A percentile compares a stretch with the other conserved stretches of the same genome.
phyloP scores from a whole-genome alignment of 2,113 vertebrate species.

The Callithrix jacchus region DNA sequence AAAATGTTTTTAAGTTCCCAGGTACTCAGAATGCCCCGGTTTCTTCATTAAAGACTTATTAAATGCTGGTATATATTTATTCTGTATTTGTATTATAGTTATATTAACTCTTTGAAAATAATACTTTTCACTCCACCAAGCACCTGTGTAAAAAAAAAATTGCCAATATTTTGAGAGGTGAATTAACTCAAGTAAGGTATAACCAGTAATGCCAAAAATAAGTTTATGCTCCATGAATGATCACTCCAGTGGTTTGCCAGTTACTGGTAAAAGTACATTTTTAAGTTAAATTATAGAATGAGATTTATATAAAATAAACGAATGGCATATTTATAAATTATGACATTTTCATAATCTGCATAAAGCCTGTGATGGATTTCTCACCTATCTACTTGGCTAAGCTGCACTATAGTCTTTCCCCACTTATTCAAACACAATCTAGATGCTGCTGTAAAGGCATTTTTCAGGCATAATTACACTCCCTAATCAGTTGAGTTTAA shows the following conservation, averaged over 20 bases:
- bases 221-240: neutral
- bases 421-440: neutral
- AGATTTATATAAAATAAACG: neutral
- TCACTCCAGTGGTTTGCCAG: neutral
- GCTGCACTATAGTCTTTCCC: neutral
- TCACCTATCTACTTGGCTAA: neutral
- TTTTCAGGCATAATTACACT: neutral
- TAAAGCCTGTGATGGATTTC: neutral
- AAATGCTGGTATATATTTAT: neutral
- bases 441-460: neutral
- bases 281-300: neutral
- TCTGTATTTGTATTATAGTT: neutral
- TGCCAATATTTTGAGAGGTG: neutral
- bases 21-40: neutral
- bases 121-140: neutral
- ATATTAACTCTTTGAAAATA: neutral
- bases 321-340: neutral
- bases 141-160: neutral
- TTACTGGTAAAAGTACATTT: neutral
- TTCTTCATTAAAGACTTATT: constrained; percentile 4
- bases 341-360: neutral
- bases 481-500: neutral
- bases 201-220: neutral
- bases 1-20: neutral
- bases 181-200: neutral